A percentile compares a stretch with the other conserved stretches of the same genome.
Evolutionary conservation across 2,888 invertebrate species (phyloP).

Genomic region (Stegana nigrithorax): DNA sequence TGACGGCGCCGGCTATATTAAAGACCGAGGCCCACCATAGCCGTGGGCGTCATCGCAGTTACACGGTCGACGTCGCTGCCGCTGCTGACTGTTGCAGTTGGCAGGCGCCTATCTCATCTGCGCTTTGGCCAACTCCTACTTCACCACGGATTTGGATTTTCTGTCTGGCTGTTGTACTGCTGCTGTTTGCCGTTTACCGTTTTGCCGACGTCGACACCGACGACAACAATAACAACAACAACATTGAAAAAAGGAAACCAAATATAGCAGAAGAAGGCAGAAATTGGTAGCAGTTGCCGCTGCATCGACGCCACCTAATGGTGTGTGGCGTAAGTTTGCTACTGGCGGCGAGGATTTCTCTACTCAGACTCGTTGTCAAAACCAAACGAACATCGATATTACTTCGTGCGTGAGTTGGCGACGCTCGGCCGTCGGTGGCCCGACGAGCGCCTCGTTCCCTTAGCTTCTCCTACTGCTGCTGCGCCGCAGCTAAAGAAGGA

Average conservation of each 20-base stretch:
- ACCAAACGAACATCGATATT: too few species aligned
- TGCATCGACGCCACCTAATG: constrained; percentile 61
- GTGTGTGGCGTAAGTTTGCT: constrained; percentile 64
- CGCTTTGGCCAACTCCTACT: too few species aligned
- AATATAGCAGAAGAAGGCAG: too few species aligned
- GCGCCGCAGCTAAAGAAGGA: too few species aligned
- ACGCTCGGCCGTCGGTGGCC: background rate
- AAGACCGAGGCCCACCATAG: constrained; percentile 31
- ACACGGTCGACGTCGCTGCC: constrained; percentile 24
- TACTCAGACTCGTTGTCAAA: background rate
- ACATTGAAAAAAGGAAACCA: too few species aligned
- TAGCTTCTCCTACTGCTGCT: too few species aligned
- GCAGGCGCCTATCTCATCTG: too few species aligned
- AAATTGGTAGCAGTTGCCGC: too few species aligned
- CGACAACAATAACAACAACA: too few species aligned
- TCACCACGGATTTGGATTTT: too few species aligned
- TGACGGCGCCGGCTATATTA: constrained; percentile 25
- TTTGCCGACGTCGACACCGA: background rate
- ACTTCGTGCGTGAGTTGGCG: constrained; percentile 15
- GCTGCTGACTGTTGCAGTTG: constrained; percentile 35
- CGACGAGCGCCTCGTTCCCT: background rate
- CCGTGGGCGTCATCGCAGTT: constrained; percentile 28
- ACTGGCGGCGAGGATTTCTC: constrained; percentile 46
- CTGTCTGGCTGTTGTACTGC: background rate
- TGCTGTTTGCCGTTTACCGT: background rate